Evolutionary conservation across 1,140 invertebrate genomes (phyloP).

Genomic region (Anastatus disparis): DNA sequence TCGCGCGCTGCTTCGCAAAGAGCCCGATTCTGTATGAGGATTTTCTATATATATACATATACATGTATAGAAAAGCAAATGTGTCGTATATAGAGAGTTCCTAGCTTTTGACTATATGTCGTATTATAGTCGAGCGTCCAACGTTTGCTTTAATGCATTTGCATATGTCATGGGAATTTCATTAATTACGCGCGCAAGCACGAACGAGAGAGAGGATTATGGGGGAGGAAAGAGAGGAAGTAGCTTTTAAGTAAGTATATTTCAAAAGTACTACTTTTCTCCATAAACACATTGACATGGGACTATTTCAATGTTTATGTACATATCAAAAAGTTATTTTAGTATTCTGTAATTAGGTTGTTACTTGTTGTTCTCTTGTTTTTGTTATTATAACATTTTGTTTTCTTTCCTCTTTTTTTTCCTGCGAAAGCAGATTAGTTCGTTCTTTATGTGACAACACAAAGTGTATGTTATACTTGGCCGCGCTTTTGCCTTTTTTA

Average conservation of each 20-base stretch:
- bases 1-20: slow-evolving; percentile 12
- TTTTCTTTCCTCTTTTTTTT: neutral
- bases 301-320: slow-evolving; percentile 30
- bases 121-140: neutral
- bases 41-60: no score
- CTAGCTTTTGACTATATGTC: no score
- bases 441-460: slow-evolving; percentile 5
- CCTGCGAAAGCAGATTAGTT: neutral
- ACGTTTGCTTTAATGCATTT: no score
- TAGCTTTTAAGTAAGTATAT: no score
- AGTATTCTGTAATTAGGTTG: no score
- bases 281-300: slow-evolving; percentile 13
- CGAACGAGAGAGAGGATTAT: slow-evolving; percentile 33
- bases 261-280: no score
- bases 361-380: neutral
- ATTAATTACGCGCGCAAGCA: slow-evolving; percentile 25
- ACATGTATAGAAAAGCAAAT: no score
- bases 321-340: no score
- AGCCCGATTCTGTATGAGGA: no score
- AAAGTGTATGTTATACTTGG: slow-evolving; percentile 14
- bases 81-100: no score
- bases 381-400: no score
- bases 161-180: slow-evolving; percentile 40
- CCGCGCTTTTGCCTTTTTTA: slow-evolving; percentile 21
- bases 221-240: neutral